Evolutionary conservation across 1,140 invertebrate genomes (phyloP).

Genomic region (Sarcophaga peregrina): DNA sequence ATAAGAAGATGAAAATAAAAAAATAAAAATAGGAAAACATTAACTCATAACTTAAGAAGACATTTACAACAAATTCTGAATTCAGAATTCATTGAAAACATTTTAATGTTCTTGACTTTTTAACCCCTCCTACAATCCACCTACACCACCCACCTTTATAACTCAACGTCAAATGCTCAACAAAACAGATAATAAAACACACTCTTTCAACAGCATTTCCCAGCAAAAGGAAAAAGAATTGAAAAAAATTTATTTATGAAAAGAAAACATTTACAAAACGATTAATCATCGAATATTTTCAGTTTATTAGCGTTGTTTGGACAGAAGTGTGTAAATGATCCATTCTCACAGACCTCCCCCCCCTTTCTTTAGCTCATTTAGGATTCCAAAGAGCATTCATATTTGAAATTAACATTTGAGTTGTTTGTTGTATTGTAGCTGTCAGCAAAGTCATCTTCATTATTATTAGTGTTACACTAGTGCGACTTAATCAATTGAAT

Average conservation of each 20-base stretch:
- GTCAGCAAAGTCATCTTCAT: not conserved
- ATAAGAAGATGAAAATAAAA: not conserved
- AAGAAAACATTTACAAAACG: conserved; percentile 20
- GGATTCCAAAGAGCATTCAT: not conserved
- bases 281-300: conserved; percentile 22
- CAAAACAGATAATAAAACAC: not conserved
- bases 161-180: not conserved
- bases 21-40: not conserved
- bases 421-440: conserved; percentile 24
- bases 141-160: not conserved
- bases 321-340: not conserved
- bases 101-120: conserved; percentile 2
- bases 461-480: not conserved
- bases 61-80: not conserved
- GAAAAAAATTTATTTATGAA: not conserved
- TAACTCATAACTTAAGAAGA: conserved; percentile 9
- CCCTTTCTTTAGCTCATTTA: not conserved
- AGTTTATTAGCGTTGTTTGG: not conserved
- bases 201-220: not conserved
- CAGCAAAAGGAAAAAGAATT: not conserved
- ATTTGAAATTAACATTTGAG: conserved; percentile 13
- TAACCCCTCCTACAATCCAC: not conserved
- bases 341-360: no score
- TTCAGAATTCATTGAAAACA: conserved; percentile 5
- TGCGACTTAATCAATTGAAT: no score